Evolutionary conservation across 2,113 vertebrate genomes (phyloP), one percentile per base, ranked within the genome.

Genomic region (Tragelaphus buxtoni): DNA sequence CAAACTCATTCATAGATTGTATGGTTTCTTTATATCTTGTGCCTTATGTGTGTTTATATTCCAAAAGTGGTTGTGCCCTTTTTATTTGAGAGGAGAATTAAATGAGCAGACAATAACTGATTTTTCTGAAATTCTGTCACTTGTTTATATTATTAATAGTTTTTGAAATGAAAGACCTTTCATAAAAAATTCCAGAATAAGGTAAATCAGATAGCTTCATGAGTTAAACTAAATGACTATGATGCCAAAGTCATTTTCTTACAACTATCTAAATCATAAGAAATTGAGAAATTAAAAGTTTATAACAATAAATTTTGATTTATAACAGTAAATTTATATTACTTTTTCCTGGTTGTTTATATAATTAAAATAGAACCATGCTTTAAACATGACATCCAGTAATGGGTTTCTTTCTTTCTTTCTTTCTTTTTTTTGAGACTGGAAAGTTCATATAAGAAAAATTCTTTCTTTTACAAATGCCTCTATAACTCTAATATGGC

Each of bases 151-250:
- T 39, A 61, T 61, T 61, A 61, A 61, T 61, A 47, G 2, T 77
- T 96, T 82, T 96, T 32, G 69, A 93, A 92, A 83, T 77, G n/a
- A 76, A 69, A 88, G 45, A 60, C 45, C 49, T 80, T 89, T 87
- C 45, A 51, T 94, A 94, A 80, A 90, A 77, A 14, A 89, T 56
- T 79, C 24, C 42, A 82, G 65, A 87, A 72, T 74, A 92, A 51
- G 39, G 13, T 58, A 72, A 51, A 60, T 63, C 51, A 90, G 22
- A 51, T 92, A 55, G 45, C 16, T 83, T 55, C 53, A 28, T 89
- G 35, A 42, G 32, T 32, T 95, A 65, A 91, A 26, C 14, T 83
- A 95, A 94, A 55, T 83, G 86, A 51, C 2, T 87, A 0, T 83
- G n/a, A 81, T 81, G 8, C 12, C 28, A 12, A 82, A 91, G 76